These are phyloP conservation scores for Hippocampus zosterae DNA, from an alignment of 2,113 vertebrate species.

Conservation along the genomic window DNA sequence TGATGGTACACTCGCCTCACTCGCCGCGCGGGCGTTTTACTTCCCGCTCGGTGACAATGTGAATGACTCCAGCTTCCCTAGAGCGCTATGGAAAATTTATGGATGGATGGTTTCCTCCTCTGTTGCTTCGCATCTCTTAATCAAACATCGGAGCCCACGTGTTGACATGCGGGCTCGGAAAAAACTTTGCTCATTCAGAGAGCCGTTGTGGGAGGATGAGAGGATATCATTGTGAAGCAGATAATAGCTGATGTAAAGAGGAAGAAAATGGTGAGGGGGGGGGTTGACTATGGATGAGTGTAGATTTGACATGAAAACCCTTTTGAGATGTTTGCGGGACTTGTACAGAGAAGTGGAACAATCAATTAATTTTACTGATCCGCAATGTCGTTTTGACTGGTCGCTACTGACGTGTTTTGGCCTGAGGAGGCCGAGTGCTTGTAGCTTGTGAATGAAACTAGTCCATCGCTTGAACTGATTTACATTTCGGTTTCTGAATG, in stretches of 20 bases:
- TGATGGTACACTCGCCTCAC: too few species aligned
- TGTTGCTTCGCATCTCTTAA: conserved; percentile 33
- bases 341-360: too few species aligned
- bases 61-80: neutral
- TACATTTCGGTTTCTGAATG: too few species aligned
- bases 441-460: too few species aligned
- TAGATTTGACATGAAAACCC: conserved; percentile 20
- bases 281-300: conserved; percentile 34
- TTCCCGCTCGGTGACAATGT: too few species aligned
- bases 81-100: neutral
- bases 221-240: conserved; percentile 51
- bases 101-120: neutral
- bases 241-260: conserved; percentile 39
- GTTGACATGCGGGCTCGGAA: conserved; percentile 20
- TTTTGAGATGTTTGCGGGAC: conserved; percentile 16
- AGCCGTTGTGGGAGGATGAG: conserved; percentile 52
- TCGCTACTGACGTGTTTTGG: too few species aligned
- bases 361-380: too few species aligned
- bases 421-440: too few species aligned
- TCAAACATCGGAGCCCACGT: conserved; percentile 43
- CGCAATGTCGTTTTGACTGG: too few species aligned
- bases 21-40: too few species aligned
- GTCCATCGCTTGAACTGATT: too few species aligned
- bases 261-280: conserved; percentile 12
- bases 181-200: conserved; percentile 32